Conservation (phyloP, 2,888 invertebrate species). For the Dicyrtoma fusca region DNA sequence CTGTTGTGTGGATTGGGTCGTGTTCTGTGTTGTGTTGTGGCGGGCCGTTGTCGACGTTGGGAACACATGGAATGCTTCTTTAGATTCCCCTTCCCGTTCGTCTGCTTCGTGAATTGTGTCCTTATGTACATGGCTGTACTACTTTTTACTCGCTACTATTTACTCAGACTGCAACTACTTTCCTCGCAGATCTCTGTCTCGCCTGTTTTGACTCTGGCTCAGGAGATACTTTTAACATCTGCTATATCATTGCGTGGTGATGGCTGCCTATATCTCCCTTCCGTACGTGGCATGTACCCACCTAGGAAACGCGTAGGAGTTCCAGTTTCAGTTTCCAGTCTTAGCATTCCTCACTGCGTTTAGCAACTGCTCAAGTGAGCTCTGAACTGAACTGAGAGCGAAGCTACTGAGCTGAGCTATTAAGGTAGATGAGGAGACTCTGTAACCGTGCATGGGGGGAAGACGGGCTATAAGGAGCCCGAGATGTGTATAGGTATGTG, state of each 20-base stretch:
- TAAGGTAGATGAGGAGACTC: neutral
- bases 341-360: neutral
- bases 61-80: slow-evolving; percentile 30
- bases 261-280: no score
- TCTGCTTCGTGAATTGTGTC: neutral
- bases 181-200: slow-evolving; percentile 1
- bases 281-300: no score
- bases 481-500: neutral
- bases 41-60: slow-evolving; percentile 12
- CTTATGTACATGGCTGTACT: neutral
- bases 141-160: slow-evolving; percentile 6
- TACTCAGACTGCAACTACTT: neutral
- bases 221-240: no score
- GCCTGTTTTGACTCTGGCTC: neutral
- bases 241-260: no score
- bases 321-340: neutral
- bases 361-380: neutral
- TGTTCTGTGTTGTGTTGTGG: slow-evolving; percentile 2
- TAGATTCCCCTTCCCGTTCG: slow-evolving; percentile 6
- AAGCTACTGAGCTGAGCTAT: neutral
- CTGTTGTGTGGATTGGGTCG: no score
- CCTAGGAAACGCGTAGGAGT: no score
- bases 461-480: no score
- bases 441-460: neutral
- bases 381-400: neutral